Base-by-base conservation (phyloP, 2,888 invertebrate genomes). In the Spilosoma lubricipeda region DNA sequence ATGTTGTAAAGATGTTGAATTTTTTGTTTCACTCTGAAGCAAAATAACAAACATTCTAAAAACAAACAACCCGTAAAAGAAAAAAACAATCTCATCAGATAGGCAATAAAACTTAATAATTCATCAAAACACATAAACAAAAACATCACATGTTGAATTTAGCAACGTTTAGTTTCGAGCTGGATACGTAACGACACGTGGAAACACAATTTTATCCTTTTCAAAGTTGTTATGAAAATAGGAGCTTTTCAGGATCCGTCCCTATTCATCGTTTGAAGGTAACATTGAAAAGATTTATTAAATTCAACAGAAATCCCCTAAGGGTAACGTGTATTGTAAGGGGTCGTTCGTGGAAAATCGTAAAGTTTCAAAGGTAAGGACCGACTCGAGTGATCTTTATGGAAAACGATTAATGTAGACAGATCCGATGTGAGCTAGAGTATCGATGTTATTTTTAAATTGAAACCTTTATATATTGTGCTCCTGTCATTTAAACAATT, bases 221-320 rank as follows among this genome's bases (percentile, higher is more conserved):
- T 70, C 65, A 73, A 84, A 79, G 83, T 87, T 89, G 88, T 90
- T 91, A 89, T 90, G 91, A 90, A 90, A 90, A 89, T 89, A 88
- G 87, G 87, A 87, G 87, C 88, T 86, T 86, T 65, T 72, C 72
- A 77, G 79, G 81, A 88, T 87, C 88, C 89, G 85, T 80, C 76
- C 78, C 86, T 86, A 89, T 89, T 90, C 89, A 89, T 74, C 79
- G 84, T 74, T 77, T 78, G 82, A 84, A 88, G 88, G 89, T 90
- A 91, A 89, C 90, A 90, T 88, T 83, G 87, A 85, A 81, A 86
- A 88, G 90, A 93, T 92, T 92, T 92, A 93, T 92, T 92, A 90
- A 92, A 91, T 91, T 87, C 87, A 83, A 86, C 85, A 80, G 75
- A 86, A 88, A 86, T 80, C 81, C 86, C 83, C 70, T 71, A 72